These are phyloP conservation scores for Calidris pugnax DNA, from an alignment of 2,113 vertebrate species.

Conservation along the genomic window DNA sequence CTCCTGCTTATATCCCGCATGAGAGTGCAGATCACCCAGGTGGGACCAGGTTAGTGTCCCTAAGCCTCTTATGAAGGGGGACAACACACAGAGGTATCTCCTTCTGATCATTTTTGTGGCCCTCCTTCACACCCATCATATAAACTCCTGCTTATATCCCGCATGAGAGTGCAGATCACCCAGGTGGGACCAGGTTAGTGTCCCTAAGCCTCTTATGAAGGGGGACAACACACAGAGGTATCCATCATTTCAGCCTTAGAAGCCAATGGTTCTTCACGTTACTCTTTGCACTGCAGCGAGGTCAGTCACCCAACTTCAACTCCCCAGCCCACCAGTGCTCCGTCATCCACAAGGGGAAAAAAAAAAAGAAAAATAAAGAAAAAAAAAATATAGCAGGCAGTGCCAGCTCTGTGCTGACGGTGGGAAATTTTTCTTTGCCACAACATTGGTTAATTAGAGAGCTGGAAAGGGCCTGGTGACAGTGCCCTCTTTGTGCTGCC, in stretches of 20 bases:
- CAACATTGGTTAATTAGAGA: conserved; percentile 66
- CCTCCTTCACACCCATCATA: neutral
- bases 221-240: neutral
- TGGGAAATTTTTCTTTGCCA: conserved; percentile 60
- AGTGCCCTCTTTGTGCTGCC: conserved; percentile 71
- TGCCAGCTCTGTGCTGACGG: conserved; percentile 55
- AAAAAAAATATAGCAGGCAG: neutral
- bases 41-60: neutral
- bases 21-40: neutral
- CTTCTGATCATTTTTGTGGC: neutral
- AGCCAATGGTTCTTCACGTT: neutral
- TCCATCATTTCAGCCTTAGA: neutral
- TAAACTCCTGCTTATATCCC: neutral
- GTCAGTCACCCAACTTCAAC: conserved; percentile 17
- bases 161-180: accelerated
- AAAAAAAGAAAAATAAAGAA: neutral
- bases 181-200: neutral
- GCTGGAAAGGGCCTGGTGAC: conserved; percentile 52
- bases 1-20: neutral
- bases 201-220: neutral
- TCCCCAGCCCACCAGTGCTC: neutral
- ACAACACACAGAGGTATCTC: no score
- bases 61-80: neutral
- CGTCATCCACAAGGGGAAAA: neutral
- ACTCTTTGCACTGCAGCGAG: neutral